phyloP scores from a whole-genome alignment of 2,888 invertebrate genomes.

The Scaptomyza tumidula region DNA sequence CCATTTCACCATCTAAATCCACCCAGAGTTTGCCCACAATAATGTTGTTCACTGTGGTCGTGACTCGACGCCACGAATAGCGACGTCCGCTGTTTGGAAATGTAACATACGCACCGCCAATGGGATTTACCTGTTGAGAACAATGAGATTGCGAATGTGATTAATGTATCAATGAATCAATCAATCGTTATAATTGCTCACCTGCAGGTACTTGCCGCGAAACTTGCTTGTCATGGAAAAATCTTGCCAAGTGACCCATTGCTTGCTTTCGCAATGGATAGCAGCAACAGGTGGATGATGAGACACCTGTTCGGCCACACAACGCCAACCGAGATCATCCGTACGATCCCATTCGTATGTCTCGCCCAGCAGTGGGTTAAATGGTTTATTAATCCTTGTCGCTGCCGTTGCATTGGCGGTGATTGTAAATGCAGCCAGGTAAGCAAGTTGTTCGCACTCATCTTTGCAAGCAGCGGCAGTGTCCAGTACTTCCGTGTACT shows the following conservation, averaged over 20 bases:
- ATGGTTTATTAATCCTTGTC: conserved; percentile 96
- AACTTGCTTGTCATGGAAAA: conserved; percentile 99
- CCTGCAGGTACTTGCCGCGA: conserved; percentile 98
- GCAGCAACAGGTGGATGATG: conserved; percentile 99
- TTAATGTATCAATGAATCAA: conserved; percentile 7
- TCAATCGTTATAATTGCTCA: conserved; percentile 72
- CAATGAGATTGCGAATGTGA: background rate
- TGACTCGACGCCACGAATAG: conserved; percentile 98
- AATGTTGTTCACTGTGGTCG: conserved; percentile 99
- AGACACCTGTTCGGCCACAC: conserved; percentile 97
- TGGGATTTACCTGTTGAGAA: conserved; percentile 85
- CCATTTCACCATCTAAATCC: conserved; percentile 99
- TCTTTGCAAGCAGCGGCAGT: conserved; percentile 93
- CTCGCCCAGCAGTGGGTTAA: conserved; percentile 98
- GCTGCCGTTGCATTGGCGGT: conserved; percentile 95
- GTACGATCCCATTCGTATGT: conserved; percentile 98
- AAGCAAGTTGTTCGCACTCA: conserved; percentile 96
- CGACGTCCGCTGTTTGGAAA: conserved; percentile 90
- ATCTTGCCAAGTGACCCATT: conserved; percentile 99
- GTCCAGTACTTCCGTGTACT: conserved; percentile 97
- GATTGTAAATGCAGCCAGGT: conserved; percentile 98
- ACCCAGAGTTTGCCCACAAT: conserved; percentile 99
- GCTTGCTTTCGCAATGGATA: conserved; percentile 95
- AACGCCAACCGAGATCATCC: conserved; percentile 97
- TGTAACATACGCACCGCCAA: conserved; percentile 90